Conservation (phyloP, 2,113 vertebrate species). For the Hippocampus comes region DNA sequence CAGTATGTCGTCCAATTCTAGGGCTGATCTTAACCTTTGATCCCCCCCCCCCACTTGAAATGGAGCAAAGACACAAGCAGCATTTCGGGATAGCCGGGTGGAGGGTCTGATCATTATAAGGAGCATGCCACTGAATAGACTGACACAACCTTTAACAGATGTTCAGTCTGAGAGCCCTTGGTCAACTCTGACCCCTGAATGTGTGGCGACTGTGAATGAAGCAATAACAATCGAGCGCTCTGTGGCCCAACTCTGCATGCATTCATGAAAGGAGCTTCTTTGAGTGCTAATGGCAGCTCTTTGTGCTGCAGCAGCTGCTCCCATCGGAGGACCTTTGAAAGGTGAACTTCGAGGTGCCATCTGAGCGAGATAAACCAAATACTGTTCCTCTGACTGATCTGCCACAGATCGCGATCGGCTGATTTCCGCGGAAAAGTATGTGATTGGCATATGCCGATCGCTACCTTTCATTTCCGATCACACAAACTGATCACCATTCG, state of each 20-base stretch:
- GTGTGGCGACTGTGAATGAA: constrained; percentile 37
- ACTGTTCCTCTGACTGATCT: background rate
- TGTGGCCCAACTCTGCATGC: constrained; percentile 1
- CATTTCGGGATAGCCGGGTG: constrained; percentile 14
- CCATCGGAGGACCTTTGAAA: background rate
- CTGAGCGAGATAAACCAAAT: background rate
- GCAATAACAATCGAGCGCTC: constrained; percentile 31
- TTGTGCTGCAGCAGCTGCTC: constrained; percentile 42
- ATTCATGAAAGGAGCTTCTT: constrained; percentile 18
- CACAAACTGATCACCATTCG: too few relatives aligned
- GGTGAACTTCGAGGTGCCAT: background rate
- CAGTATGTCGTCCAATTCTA: constrained; percentile 21
- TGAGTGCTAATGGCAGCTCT: constrained; percentile 15
- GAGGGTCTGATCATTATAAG: constrained; percentile 41
- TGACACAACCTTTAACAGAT: constrained; percentile 53
- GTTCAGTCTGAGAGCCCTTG: constrained; percentile 18
- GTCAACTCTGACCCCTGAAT: constrained; percentile 26
- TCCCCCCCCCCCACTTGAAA: constrained; percentile 14
- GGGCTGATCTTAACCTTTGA: constrained; percentile 43
- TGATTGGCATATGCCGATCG: too few relatives aligned
- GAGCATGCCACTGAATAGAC: constrained; percentile 35
- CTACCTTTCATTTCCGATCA: too few relatives aligned
- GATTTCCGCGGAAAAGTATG: too few relatives aligned
- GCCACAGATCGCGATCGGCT: too few relatives aligned
- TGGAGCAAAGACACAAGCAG: constrained; percentile 40